A percentile compares a stretch with the other conserved stretches of the same genome.
Evolutionary conservation across 2,888 invertebrate genomes (phyloP).

Genomic region (Brachypterus glaber): DNA sequence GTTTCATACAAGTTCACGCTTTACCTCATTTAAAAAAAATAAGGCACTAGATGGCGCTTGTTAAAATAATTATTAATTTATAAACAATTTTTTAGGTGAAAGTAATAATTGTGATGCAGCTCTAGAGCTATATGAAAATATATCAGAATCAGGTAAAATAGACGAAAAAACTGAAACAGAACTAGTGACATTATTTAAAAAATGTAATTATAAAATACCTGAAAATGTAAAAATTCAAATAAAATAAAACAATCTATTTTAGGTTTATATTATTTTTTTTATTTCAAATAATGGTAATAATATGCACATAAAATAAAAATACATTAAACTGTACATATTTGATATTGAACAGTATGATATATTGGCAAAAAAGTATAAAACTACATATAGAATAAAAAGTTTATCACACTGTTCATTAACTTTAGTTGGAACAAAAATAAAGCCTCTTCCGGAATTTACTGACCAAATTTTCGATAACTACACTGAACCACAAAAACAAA

Average conservation of each 20-base stretch:
- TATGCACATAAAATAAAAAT: slow-evolving; percentile 31
- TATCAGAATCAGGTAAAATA: slow-evolving; percentile 39
- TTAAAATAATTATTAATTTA: slow-evolving; percentile 5
- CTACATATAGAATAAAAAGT: too few relatives aligned
- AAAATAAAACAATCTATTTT: not conserved
- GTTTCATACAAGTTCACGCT: too few relatives aligned
- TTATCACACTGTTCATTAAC: too few relatives aligned
- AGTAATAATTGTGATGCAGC: slow-evolving; percentile 43
- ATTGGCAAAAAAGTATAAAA: slow-evolving; percentile 19
- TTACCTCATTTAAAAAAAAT: too few relatives aligned
- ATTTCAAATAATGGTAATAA: slow-evolving; percentile 25
- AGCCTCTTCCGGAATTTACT: too few relatives aligned
- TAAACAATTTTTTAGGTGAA: slow-evolving; percentile 38
- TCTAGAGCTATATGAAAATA: slow-evolving; percentile 41
- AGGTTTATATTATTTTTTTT: slow-evolving; percentile 11
- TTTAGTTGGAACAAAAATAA: too few relatives aligned
- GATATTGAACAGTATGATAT: slow-evolving; percentile 27
- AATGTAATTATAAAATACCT: slow-evolving; percentile 21
- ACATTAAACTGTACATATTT: slow-evolving; percentile 31
- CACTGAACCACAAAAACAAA: too few relatives aligned
- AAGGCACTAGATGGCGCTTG: too few relatives aligned
- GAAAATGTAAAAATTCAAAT: slow-evolving; percentile 1
- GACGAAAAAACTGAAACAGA: slow-evolving; percentile 1
- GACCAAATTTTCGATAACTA: too few relatives aligned
- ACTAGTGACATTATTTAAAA: slow-evolving; percentile 16